Evolutionary conservation across 2,888 invertebrate species (phyloP), one percentile per base, ranked within the genome.

Genomic region (Podabrus alpinus): DNA sequence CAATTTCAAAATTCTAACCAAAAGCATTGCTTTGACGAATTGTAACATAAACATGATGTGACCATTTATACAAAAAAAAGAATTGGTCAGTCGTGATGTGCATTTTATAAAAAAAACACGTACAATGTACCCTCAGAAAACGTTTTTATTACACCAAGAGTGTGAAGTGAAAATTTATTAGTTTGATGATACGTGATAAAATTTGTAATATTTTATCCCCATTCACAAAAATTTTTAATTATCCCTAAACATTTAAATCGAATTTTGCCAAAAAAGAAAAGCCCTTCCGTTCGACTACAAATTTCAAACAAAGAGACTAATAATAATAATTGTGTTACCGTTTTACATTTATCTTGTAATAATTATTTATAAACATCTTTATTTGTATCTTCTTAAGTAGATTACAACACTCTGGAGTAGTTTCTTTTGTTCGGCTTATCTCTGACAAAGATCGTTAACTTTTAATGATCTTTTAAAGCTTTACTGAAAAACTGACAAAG

Each of bases 161-260:
- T 84, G 84, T 82, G 83, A 82, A 83, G 85, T 83, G 84, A 84
- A 85, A 85, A 85, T 85, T 85, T 85, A 85, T 85, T 84, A 85
- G 85, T 84, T 84, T 79, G 83, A 81, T 67, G 71, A 66, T 81
- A 85, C 85, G 85, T 85, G 85, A 82, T 82, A 79, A 80, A 83
- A 79, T 83, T 85, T 76, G 79, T 79, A 82, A 84, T 83, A 59
- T 70, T 73, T 72, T 71, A 66, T 72, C 59, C 24, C 24, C 21
- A 64, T 45, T 45, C 45, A 45, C n/a, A 45, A 45, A 45, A 13
- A n/a, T 45, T 45, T 45, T 45, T 45, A 45, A 45, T 45, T 45
- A 45, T 45, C 45, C 45, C 45, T 13, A 45, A 45, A 45, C 9
- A 45, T 45, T 45, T 45, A 45, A 45, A 45, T 45, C 45, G n/a